A percentile compares a stretch with the other conserved stretches of the same genome.
phyloP scores from a whole-genome alignment of 2,113 vertebrate species.

The Rafetus swinhoei region DNA sequence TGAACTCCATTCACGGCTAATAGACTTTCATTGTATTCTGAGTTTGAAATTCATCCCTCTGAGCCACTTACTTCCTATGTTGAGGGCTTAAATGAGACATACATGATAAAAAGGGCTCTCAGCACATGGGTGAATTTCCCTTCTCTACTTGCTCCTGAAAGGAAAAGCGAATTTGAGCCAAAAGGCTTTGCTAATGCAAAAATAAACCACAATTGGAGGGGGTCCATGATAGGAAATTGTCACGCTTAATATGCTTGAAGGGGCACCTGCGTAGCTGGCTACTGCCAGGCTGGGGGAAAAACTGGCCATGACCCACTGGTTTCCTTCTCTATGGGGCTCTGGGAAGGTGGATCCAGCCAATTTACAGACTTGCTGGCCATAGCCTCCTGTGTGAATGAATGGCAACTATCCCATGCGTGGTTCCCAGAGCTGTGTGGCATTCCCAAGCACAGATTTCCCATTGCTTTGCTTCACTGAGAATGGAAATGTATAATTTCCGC shows the following conservation, averaged over 20 bases:
- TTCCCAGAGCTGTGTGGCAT: background rate
- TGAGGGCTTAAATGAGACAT: background rate
- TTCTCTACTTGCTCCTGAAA: background rate
- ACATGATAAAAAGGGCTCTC: background rate
- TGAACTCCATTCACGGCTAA: accelerated
- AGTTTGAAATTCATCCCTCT: background rate
- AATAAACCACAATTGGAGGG: background rate
- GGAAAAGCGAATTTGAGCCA: background rate
- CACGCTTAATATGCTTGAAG: background rate
- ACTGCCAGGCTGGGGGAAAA: background rate
- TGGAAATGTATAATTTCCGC: conserved; percentile 46
- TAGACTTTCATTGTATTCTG: background rate
- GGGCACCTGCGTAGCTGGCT: background rate
- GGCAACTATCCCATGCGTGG: conserved; percentile 31
- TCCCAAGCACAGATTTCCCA: conserved; percentile 45
- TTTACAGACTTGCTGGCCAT: background rate
- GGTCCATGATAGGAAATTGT: background rate
- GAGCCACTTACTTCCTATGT: background rate
- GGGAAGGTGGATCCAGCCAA: background rate
- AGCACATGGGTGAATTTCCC: background rate
- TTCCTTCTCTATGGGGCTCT: background rate
- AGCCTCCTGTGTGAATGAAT: background rate
- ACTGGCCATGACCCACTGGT: accelerated
- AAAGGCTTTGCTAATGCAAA: background rate
- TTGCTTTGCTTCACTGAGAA: conserved; percentile 35